Evolutionary conservation across 2,797 vertebrate species (phyloP), one percentile per base, ranked within the genome.

Genomic region (Threskiornis aethiopicus): DNA sequence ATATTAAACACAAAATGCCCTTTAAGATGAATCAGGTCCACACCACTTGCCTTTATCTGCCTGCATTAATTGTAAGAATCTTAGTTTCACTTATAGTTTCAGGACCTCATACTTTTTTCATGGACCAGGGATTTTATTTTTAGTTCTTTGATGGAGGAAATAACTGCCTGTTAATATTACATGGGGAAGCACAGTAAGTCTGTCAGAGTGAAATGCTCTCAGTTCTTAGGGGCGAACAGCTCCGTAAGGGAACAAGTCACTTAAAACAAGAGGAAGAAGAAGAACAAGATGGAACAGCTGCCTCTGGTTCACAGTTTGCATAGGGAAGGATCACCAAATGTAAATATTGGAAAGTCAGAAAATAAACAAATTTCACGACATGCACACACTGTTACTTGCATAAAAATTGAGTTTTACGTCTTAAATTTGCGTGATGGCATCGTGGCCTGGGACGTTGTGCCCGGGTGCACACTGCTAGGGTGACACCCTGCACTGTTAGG

Each of bases 401-500:
- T 66, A 62, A 67, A 49, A 67, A 47, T 44, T 67, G 58, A 35
- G 26, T 33, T 20, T 67, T 47, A 5, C 3, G 4, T 46, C 39
- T 35, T 47, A 6, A 15, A 3, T 57, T 37, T 61, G 24, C 59
- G 47, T 20, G 66, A 14, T 15, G 57, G 21, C 42, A 6, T 33
- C 2, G 0, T 49, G 44, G 31, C 22, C 70, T 25, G n/a, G 28
- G 20, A 7, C 0, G 0, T 17, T 18, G 24, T 49, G 35, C 33
- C 46, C 0, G 0, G 8, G 5, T 19, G 29, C 21, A 10, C 2
- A 1, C 14, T 57, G 16, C 33, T 8, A 8, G 57, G 57, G 58
- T 25, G 47, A 29, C 2, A 0, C 14, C 25, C 55, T 11, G 15
- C 17, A 17, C 80, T 31, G 29, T 41, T 25, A 8, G 18, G n/a